A percentile compares a stretch with the other conserved stretches of the same genome.
Conservation (phyloP, 2,797 vertebrate genomes). For the Chanos chanos region DNA sequence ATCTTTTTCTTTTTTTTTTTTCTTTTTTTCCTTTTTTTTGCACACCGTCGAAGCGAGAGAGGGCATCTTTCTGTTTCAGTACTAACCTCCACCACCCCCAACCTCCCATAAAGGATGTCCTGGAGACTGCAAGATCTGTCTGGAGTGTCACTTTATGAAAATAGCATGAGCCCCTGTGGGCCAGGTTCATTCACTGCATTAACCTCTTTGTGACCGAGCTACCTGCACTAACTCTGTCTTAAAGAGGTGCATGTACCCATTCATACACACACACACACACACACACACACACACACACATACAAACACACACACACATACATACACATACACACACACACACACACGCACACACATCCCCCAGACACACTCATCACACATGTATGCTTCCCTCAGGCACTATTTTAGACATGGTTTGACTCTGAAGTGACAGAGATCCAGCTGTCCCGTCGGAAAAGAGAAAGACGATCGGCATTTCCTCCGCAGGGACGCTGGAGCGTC, state of each 20-base stretch:
- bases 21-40: neutral
- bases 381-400: conserved; percentile 41
- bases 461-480: conserved; percentile 53
- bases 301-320: conserved; percentile 14
- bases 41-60: conserved; percentile 19
- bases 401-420: conserved; percentile 44
- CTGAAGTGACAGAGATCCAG: conserved; percentile 50
- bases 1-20: conserved; percentile 55
- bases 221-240: conserved; percentile 17
- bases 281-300: neutral
- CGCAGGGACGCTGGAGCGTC: conserved; percentile 58
- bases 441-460: conserved; percentile 53
- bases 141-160: conserved; percentile 60
- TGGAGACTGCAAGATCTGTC: conserved; percentile 40
- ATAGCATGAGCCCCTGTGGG: conserved; percentile 53
- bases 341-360: neutral
- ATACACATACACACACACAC: neutral
- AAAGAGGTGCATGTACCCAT: conserved; percentile 11
- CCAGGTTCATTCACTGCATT: conserved; percentile 42
- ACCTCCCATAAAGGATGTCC: conserved; percentile 62
- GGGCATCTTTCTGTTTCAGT: conserved; percentile 63
- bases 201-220: conserved; percentile 20
- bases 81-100: too few species aligned
- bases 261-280: conserved; percentile 9
- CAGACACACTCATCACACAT: neutral